Evolutionary conservation across 2,113 vertebrate species (phyloP).

Genomic region (Dasypus novemcinctus): DNA sequence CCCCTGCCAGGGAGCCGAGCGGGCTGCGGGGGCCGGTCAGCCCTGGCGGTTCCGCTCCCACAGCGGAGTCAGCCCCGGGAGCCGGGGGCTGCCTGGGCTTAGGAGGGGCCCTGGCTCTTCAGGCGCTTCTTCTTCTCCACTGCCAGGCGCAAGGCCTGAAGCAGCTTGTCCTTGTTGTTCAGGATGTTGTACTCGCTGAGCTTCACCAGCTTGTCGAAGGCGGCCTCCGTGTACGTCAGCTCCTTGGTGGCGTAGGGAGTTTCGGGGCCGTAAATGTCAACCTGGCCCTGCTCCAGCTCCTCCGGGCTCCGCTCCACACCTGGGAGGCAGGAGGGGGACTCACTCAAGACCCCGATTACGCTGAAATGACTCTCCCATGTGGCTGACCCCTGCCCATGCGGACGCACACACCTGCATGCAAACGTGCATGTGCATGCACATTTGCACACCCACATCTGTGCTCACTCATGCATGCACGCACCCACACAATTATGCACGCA

Average conservation of each 20-base stretch:
- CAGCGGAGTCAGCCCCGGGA: background rate
- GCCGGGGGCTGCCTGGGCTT: background rate
- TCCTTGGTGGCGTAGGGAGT: conserved; percentile 84
- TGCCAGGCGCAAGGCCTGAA: conserved; percentile 77
- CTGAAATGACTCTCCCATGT: background rate
- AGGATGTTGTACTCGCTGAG: conserved; percentile 85
- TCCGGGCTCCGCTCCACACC: conserved; percentile 83
- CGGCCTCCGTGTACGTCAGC: conserved; percentile 79
- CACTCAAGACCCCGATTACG: background rate
- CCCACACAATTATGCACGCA: background rate
- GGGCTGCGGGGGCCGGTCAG: fast-evolving
- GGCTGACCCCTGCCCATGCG: background rate
- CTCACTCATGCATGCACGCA: background rate
- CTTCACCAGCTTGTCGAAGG: conserved; percentile 82
- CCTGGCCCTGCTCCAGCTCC: conserved; percentile 81
- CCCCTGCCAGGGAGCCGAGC: background rate
- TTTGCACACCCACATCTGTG: background rate
- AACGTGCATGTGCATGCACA: background rate
- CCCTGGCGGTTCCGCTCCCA: background rate
- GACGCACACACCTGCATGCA: background rate
- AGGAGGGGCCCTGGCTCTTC: conserved; percentile 15
- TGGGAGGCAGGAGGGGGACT: conserved; percentile 56
- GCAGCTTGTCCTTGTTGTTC: conserved; percentile 83
- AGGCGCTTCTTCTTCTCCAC: conserved; percentile 80
- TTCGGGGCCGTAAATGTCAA: conserved; percentile 79